These are phyloP conservation scores for Caenorhabditis sp. DNA, from an alignment of 2,888 invertebrate genomes.

Conservation along the genomic window DNA sequence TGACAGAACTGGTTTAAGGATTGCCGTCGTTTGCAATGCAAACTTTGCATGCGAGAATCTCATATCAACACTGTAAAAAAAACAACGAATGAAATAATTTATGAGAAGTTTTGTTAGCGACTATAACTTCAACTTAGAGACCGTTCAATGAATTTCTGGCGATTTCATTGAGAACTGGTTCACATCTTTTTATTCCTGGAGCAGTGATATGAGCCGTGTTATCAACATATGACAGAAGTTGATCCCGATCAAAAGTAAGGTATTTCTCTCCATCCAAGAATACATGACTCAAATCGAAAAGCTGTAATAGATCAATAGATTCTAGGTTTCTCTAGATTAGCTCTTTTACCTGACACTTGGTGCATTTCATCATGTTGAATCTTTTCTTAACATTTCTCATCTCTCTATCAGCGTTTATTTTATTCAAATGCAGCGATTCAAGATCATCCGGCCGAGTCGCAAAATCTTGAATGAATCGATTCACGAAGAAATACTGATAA, in stretches of 20 bases:
- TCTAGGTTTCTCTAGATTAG: no score
- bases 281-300: slow-evolving; percentile 29
- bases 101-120: no score
- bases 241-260: slow-evolving; percentile 18
- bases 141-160: not conserved
- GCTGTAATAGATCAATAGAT: no score
- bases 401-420: not conserved
- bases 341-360: slow-evolving; percentile 21
- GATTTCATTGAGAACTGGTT: not conserved
- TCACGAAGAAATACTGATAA: not conserved
- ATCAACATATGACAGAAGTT: slow-evolving; percentile 2
- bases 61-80: not conserved
- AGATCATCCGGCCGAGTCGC: not conserved
- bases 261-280: slow-evolving; percentile 25
- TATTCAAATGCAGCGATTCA: not conserved
- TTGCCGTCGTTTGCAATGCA: not conserved
- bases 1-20: not conserved
- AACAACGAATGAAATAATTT: no score
- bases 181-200: slow-evolving; percentile 5
- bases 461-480: slow-evolving; percentile 1
- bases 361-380: slow-evolving; percentile 5
- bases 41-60: not conserved
- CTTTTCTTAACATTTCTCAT: not conserved
- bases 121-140: not conserved
- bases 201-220: slow-evolving; percentile 4